Evolutionary conservation across 2,888 invertebrate genomes (phyloP).

Genomic region (Cynaeus angustus): DNA sequence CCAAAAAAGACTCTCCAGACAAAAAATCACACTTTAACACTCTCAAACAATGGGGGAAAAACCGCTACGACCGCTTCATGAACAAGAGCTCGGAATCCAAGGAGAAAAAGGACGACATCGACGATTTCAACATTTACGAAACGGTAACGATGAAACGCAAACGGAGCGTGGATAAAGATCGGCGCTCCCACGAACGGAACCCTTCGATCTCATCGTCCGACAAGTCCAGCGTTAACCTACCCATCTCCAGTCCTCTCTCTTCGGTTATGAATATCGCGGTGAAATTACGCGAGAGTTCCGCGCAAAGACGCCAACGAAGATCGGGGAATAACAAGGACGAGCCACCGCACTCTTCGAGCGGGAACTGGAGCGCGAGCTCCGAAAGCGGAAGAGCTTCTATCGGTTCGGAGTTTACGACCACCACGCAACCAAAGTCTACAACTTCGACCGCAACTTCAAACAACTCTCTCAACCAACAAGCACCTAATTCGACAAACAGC

Average conservation of each 20-base stretch:
- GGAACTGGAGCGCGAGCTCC: slow-evolving; percentile 96
- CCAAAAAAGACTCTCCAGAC: slow-evolving; percentile 76
- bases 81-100: slow-evolving; percentile 78
- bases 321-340: slow-evolving; percentile 83
- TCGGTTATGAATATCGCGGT: slow-evolving; percentile 78
- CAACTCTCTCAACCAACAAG: slow-evolving; percentile 79
- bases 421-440: slow-evolving; percentile 82
- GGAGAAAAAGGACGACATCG: slow-evolving; percentile 73
- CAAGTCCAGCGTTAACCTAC: slow-evolving; percentile 78
- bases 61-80: slow-evolving; percentile 83
- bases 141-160: slow-evolving; percentile 79
- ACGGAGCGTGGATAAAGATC: slow-evolving; percentile 74
- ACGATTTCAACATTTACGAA: slow-evolving; percentile 80
- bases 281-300: slow-evolving; percentile 84
- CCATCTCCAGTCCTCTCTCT: slow-evolving; percentile 72
- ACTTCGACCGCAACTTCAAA: slow-evolving; percentile 81
- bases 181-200: slow-evolving; percentile 87
- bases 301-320: slow-evolving; percentile 81
- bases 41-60: slow-evolving; percentile 89
- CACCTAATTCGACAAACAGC: slow-evolving; percentile 82
- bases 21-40: slow-evolving; percentile 85
- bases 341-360: slow-evolving; percentile 90
- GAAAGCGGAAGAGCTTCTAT: slow-evolving; percentile 91
- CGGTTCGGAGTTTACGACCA: slow-evolving; percentile 86
- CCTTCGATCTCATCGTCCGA: slow-evolving; percentile 83